Evolutionary conservation across 1,140 invertebrate genomes (phyloP).

Genomic region (Drosophila sp.): DNA sequence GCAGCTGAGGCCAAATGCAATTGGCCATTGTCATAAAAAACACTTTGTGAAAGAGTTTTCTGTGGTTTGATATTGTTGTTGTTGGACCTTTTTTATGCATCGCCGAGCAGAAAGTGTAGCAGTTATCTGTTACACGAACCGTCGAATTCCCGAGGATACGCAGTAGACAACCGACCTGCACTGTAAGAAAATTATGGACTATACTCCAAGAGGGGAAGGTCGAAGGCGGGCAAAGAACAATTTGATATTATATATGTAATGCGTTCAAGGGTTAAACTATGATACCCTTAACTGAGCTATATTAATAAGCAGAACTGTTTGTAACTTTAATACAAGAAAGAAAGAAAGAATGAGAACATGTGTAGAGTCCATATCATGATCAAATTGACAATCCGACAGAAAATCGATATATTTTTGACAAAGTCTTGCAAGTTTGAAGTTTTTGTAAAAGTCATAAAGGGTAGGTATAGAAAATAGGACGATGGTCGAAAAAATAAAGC

Average conservation of each 20-base stretch:
- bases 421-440: no score
- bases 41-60: constrained; percentile 81
- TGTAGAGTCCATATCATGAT: no score
- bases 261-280: background rate
- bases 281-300: no score
- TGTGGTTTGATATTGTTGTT: constrained; percentile 42
- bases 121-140: constrained; percentile 70
- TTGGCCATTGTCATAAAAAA: constrained; percentile 82
- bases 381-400: no score
- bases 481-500: no score
- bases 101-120: constrained; percentile 81
- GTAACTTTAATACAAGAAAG: no score
- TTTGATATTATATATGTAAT: background rate
- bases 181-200: constrained; percentile 48
- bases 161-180: constrained; percentile 34
- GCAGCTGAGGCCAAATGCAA: constrained; percentile 66
- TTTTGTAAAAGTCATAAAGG: no score
- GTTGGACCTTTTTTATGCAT: constrained; percentile 81
- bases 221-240: background rate
- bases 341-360: no score
- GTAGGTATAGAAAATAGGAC: no score
- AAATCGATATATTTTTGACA: no score
- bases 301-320: no score
- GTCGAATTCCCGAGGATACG: constrained; percentile 42
- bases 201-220: background rate